A percentile compares a stretch with the other conserved stretches of the same genome.
Conservation (phyloP, 2,113 vertebrate genomes). For the Tupaia chinensis region DNA sequence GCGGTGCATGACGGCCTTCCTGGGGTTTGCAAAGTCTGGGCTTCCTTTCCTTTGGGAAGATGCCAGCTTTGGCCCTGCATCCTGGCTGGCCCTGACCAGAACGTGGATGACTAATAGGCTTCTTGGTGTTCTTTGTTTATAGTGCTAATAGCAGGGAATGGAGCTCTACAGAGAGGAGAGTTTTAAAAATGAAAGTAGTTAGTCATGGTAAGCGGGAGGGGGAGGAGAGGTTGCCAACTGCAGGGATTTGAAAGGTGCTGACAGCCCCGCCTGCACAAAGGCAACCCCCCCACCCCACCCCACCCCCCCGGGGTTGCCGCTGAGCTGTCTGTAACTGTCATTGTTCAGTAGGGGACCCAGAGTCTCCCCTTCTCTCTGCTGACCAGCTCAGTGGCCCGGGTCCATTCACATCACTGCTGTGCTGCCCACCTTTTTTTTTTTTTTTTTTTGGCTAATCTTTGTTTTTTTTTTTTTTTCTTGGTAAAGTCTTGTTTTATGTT, state of each 20-base stretch:
- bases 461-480: not conserved
- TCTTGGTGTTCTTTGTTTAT: slow-evolving; percentile 26
- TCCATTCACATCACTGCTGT: not conserved
- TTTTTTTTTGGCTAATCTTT: too few species aligned
- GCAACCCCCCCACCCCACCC: too few species aligned
- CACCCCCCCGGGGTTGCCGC: accelerated
- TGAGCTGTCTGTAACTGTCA: not conserved
- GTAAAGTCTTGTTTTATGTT: too few species aligned
- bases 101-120: not conserved
- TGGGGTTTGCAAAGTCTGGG: not conserved
- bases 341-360: not conserved
- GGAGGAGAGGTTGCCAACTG: not conserved
- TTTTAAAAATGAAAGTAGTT: slow-evolving; percentile 34
- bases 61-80: not conserved
- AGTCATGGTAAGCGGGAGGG: not conserved
- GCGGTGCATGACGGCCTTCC: not conserved
- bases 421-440: not conserved
- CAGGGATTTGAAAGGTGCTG: slow-evolving; percentile 22
- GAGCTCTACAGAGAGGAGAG: not conserved
- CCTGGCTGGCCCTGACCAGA: slow-evolving; percentile 14
- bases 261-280: not conserved
- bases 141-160: slow-evolving; percentile 8
- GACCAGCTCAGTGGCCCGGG: not conserved
- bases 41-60: not conserved
- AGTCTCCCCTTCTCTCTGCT: not conserved